Evolutionary conservation across 2,113 vertebrate genomes (phyloP).

Genomic region (Eptesicus fuscus): DNA sequence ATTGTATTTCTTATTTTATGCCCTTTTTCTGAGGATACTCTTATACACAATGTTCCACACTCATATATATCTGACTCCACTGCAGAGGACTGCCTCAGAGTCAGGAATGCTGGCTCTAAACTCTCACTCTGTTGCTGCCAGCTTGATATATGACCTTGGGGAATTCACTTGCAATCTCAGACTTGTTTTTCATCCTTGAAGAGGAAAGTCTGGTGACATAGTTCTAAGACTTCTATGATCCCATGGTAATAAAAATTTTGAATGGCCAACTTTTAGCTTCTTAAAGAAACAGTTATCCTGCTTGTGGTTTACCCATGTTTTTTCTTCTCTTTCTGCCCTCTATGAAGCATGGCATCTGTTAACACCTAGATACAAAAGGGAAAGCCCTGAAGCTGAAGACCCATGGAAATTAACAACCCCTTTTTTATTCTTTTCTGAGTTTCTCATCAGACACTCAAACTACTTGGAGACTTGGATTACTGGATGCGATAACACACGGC

Average conservation of each 20-base stretch:
- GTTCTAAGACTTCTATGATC: neutral
- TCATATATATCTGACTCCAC: neutral
- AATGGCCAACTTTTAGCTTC: neutral
- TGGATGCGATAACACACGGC: accelerated
- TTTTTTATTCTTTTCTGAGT: neutral
- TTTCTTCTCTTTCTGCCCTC: neutral
- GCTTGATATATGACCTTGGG: neutral
- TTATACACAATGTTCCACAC: neutral
- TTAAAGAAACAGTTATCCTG: neutral
- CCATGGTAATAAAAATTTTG: neutral
- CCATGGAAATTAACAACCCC: neutral
- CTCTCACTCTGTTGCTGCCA: neutral
- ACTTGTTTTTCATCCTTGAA: neutral
- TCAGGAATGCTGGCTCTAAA: neutral
- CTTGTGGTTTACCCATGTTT: neutral
- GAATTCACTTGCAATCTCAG: neutral
- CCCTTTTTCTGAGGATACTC: neutral
- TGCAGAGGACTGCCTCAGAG: neutral
- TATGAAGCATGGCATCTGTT: neutral
- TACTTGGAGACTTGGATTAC: neutral
- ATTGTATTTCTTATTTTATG: neutral
- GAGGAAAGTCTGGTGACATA: neutral
- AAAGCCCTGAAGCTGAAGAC: neutral
- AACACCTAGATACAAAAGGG: neutral
- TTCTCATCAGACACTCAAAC: neutral